A percentile compares a stretch with the other conserved stretches of the same genome.
Conservation (phyloP, 2,888 invertebrate species). For the Noctuana brunneofusca region DNA sequence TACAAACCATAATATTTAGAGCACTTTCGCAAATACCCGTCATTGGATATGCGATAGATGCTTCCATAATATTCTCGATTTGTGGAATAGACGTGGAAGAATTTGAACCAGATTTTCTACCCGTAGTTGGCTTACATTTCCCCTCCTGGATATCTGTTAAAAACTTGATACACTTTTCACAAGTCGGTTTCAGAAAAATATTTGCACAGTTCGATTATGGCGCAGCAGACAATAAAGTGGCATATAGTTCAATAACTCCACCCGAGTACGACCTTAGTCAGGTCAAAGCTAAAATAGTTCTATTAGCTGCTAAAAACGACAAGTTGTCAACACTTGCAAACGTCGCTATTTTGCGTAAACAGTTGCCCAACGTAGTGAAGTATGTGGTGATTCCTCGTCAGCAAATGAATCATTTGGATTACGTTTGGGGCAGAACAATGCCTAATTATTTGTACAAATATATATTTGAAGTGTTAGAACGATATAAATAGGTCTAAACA, state of each 20-base stretch:
- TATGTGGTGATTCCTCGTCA: conserved; percentile 12
- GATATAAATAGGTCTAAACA: too few species aligned
- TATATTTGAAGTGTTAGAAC: neutral
- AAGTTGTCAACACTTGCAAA: conserved; percentile 48
- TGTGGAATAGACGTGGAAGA: neutral
- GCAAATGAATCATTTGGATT: conserved; percentile 49
- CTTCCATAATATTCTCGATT: conserved; percentile 35
- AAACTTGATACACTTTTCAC: too few species aligned
- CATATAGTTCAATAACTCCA: conserved; percentile 45
- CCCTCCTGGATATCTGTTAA: too few species aligned
- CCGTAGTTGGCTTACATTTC: too few species aligned
- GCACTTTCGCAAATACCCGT: conserved; percentile 35
- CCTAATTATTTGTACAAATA: neutral
- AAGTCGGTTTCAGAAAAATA: too few species aligned
- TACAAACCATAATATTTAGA: conserved; percentile 23
- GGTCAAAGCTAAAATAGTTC: conserved; percentile 46
- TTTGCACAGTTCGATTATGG: conserved; percentile 55
- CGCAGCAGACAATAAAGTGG: conserved; percentile 40
- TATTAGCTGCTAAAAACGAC: conserved; percentile 50
- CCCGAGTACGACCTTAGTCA: conserved; percentile 51
- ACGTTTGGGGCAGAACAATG: conserved; percentile 31
- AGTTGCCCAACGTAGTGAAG: conserved; percentile 46
- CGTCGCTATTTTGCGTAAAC: conserved; percentile 40
- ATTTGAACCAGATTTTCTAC: conserved; percentile 31
- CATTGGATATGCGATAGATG: conserved; percentile 37